Conservation (phyloP, 2,113 vertebrate genomes). For the Tinamus guttatus region DNA sequence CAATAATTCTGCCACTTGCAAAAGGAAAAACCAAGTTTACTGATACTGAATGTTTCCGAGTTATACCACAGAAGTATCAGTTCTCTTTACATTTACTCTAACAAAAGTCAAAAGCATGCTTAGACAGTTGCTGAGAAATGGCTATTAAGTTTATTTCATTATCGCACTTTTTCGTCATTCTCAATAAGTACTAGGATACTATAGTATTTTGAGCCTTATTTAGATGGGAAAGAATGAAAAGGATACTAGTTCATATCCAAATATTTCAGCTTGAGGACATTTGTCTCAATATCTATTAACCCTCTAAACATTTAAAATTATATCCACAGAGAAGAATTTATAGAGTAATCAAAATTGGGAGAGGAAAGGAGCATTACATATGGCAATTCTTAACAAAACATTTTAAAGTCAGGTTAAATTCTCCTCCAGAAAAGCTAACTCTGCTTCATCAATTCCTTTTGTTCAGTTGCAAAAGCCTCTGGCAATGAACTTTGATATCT, state of each 20-base stretch:
- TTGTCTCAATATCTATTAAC: not conserved
- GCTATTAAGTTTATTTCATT: not conserved
- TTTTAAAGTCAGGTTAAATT: not conserved
- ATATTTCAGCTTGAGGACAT: not conserved
- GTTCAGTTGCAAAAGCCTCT: not conserved
- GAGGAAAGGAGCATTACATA: not conserved
- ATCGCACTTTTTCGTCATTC: not conserved
- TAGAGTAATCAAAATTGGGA: not conserved
- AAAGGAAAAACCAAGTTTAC: slow-evolving; percentile 40
- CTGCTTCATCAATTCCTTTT: not conserved
- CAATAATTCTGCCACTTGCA: slow-evolving; percentile 31
- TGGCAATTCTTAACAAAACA: not conserved
- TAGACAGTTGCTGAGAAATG: not conserved
- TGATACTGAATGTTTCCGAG: not conserved
- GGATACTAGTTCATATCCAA: not conserved
- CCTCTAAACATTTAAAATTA: not conserved
- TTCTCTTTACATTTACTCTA: not conserved
- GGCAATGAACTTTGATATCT: not conserved
- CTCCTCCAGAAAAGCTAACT: not conserved
- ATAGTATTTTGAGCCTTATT: not conserved
- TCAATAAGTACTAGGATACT: not conserved
- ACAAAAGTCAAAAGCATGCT: not conserved
- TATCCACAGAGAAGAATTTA: not conserved
- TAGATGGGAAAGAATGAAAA: not conserved
- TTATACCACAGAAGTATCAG: not conserved